Evolutionary conservation across 2,797 vertebrate species (phyloP), one percentile per base, ranked within the genome.

Genomic region (Toxotes lorentzi): DNA sequence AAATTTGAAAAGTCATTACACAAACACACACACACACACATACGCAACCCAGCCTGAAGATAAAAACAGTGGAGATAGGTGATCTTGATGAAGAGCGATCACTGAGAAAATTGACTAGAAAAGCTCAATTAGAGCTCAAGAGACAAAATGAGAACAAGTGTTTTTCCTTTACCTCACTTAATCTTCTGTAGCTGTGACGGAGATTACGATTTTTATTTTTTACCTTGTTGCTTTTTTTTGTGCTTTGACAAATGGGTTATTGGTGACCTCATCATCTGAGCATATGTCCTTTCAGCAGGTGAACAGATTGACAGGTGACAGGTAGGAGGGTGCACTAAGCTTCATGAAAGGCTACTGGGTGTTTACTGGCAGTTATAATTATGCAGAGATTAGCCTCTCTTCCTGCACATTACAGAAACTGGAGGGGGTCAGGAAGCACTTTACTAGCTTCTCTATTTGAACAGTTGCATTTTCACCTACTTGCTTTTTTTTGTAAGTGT

Each of bases 251-350:
- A 89, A 94, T 88, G 85, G 86, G 51, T 59, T 67, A 66, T 73
- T 16, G 24, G 70, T 90, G 88, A 92, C 87, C 76, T 92, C 79
- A 90, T 86, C 76, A 76, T 80, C 82, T 83, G 61, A 90, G 78
- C 90, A 88, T 90, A 91, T 85, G 86, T 78, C 80, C 53, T 47
- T 91, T 75, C 85, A 89, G 88, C 86, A 91, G 86, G 91, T 87
- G 76, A 90, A 78, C 70, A 48, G 14, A 82, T 64, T 7, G 78
- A 86, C 68, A 63, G 81, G 75, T 8, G 16, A 68, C 77, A 58
- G 1, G 48, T 76, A 51, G 66, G 43, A 66, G 59, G 35, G 32
- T 68, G 58, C 27, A 2, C 59, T 19, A 17, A 24, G 14, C 47
- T 16, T 53, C 24, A 38, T 53, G 59, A 76, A 76, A 82, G n/a